A percentile compares a stretch with the other conserved stretches of the same genome.
Conservation (phyloP, 2,888 invertebrate genomes). For the Cetonia aurata region DNA sequence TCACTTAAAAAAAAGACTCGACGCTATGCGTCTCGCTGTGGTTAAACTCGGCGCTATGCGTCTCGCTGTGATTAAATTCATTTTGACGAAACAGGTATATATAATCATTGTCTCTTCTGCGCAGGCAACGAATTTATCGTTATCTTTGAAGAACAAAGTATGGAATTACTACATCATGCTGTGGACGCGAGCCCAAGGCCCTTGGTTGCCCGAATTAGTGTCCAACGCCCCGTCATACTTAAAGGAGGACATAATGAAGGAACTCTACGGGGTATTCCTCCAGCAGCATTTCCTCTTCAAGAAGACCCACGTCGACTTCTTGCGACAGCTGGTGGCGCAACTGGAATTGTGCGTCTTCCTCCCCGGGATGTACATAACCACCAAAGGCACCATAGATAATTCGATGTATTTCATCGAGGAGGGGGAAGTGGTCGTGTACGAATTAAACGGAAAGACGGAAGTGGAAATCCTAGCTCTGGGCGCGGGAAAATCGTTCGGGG, state of each 20-base stretch:
- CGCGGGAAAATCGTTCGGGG: conserved; percentile 51
- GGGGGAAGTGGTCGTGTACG: conserved; percentile 64
- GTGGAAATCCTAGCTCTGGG: conserved; percentile 29
- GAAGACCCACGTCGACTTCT: conserved; percentile 68
- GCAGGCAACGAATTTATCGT: conserved; percentile 50
- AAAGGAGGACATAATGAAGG: conserved; percentile 67
- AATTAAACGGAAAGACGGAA: conserved; percentile 38
- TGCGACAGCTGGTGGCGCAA: conserved; percentile 68
- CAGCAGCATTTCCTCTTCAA: conserved; percentile 67
- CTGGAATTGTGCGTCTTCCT: conserved; percentile 68
- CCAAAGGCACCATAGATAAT: conserved; percentile 69
- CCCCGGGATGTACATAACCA: conserved; percentile 69
- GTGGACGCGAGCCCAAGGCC: conserved; percentile 70
- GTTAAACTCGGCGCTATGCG: no score
- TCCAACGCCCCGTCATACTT: conserved; percentile 49
- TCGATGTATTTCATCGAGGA: conserved; percentile 71
- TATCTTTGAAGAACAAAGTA: conserved; percentile 66
- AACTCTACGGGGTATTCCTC: conserved; percentile 68
- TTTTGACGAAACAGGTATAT: no score
- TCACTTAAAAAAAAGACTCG: no score
- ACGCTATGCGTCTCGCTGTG: no score
- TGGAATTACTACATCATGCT: conserved; percentile 69
- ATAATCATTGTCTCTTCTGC: conserved; percentile 1
- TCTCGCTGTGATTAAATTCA: no score
- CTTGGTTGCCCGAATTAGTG: conserved; percentile 63